Evolutionary conservation across 1,140 invertebrate species (phyloP), one percentile per base, ranked within the genome.

Genomic region (Drosophila quadrilineata): DNA sequence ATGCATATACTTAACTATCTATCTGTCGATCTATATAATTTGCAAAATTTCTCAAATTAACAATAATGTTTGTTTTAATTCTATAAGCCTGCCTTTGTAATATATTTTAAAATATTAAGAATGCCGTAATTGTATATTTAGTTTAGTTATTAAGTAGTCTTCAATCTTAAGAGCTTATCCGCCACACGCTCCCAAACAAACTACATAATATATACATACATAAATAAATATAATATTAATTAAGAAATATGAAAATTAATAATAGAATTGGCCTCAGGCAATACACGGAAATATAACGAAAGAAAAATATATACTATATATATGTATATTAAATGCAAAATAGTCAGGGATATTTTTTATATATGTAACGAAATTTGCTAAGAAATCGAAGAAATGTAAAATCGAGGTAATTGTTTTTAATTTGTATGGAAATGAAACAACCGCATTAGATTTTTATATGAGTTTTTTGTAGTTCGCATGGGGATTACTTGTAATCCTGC

Each of bases 271-370:
- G 79, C 79, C 79, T 85, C 77, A 85, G 79, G 79, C 79, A 79
- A 43, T 56, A 64, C 50, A 53, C 58, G 70, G 35, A 36, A 67
- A 58, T 41, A 46, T 49, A 50, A 38, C 26, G 38, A 48, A 21
- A 35, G 12, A 43, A 40, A 54, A 57, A 58, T 24, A 26, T 40
- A 43, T 38, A 36, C 22, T 16, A 52, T 35, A 58, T 22, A 58
- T 35, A 41, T 53, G 16, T 65, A 35, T 53, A 26, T 41, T 14
- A 38, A 69, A 58, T 19, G 68, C 54, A 40, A 79, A 87, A 87
- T 82, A 85, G 79, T 85, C 79, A 85, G 79, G 79, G 79, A 85
- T 85, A 85, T 85, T 85, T 85, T 84, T 85, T 76, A 74, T 67
- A 79, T 71, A 80, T 58, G n/a, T n/a, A n/a, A n/a, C n/a, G 19